Evolutionary conservation across 2,113 vertebrate species (phyloP).

Genomic region (Channa argus): DNA sequence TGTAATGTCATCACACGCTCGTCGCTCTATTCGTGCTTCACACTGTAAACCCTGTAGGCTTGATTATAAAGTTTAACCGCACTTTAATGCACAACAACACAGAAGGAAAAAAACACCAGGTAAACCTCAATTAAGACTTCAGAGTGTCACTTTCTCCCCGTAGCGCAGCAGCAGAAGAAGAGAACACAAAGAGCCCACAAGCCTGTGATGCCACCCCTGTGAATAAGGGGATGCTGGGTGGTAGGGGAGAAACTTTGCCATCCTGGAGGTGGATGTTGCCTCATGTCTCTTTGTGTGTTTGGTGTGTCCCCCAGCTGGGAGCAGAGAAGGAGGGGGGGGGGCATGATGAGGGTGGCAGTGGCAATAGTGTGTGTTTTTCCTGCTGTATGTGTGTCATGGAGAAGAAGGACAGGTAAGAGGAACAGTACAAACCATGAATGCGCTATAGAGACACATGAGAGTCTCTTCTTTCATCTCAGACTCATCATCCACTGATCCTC

Average conservation of each 20-base stretch:
- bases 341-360: slow-evolving; percentile 49
- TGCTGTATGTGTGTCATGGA: slow-evolving; percentile 31
- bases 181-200: slow-evolving; percentile 73
- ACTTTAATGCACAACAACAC: slow-evolving; percentile 75
- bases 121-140: slow-evolving; percentile 85
- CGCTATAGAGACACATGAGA: slow-evolving; percentile 57
- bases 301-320: slow-evolving; percentile 73
- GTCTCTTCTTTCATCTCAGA: slow-evolving; percentile 65
- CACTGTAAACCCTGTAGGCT: slow-evolving; percentile 78
- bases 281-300: slow-evolving; percentile 79
- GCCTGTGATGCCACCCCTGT: slow-evolving; percentile 78
- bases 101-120: slow-evolving; percentile 60
- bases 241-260: slow-evolving; percentile 73
- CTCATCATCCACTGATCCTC: slow-evolving; percentile 69
- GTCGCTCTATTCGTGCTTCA: slow-evolving; percentile 43
- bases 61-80: slow-evolving; percentile 83
- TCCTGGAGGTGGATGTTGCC: slow-evolving; percentile 81
- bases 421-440: slow-evolving; percentile 59
- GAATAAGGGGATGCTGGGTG: slow-evolving; percentile 66
- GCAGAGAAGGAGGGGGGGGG: slow-evolving; percentile 35
- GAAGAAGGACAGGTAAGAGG: slow-evolving; percentile 70
- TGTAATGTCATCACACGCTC: slow-evolving; percentile 75
- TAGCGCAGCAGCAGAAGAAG: slow-evolving; percentile 67
- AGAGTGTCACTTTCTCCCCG: slow-evolving; percentile 76
- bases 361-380: slow-evolving; percentile 40